Evolutionary conservation across 2,797 vertebrate species (phyloP), one percentile per base, ranked within the genome.

Genomic region (Aulostomus chinensis): DNA sequence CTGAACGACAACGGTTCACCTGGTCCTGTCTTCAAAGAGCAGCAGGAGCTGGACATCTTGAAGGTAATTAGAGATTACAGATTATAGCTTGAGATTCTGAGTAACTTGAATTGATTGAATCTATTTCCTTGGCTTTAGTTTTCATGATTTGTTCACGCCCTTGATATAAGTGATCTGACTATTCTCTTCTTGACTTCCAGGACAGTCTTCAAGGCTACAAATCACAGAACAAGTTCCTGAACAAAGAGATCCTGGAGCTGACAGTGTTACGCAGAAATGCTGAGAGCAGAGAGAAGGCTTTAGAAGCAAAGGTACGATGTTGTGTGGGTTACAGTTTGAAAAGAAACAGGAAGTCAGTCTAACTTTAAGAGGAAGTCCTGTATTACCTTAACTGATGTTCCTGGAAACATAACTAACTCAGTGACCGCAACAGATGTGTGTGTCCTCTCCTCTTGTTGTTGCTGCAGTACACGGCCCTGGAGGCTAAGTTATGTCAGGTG

Each of bases 181-280:
- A n/a, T n/a, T 40, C 13, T 40, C 10, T 13, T 42, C 47, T 58
- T 32, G 18, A n/a, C 59, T 63, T 82, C 77, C 88, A 99, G 97
- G 97, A 99, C 80, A 92, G 88, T 72, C 93, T 99, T 48, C 94
- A 98, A 60, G 96, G 94, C 28, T 99, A 99, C 76, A 99, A 98
- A 83, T 93, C 93, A 26, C 97, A 99, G 84, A 99, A 99, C 82
- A 97, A 93, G 57, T 99, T 99, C 75, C 90, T 99, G 48, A 99
- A 99, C 84, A 99, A 99, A 86, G 97, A 99, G 77, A 99, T 99
- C 72, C 81, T 99, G 83, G 97, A 99, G 81, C 90, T 99, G 58
- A 94, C 96, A 0, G 92, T 92, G 7, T 83, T 99, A 25, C 91
- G 95, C 71, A 92, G 96, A 82, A 96, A 94, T 33, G 85, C 95